Evolutionary conservation across 2,888 invertebrate species (phyloP), one percentile per base, ranked within the genome.

Genomic region (Actias luna): DNA sequence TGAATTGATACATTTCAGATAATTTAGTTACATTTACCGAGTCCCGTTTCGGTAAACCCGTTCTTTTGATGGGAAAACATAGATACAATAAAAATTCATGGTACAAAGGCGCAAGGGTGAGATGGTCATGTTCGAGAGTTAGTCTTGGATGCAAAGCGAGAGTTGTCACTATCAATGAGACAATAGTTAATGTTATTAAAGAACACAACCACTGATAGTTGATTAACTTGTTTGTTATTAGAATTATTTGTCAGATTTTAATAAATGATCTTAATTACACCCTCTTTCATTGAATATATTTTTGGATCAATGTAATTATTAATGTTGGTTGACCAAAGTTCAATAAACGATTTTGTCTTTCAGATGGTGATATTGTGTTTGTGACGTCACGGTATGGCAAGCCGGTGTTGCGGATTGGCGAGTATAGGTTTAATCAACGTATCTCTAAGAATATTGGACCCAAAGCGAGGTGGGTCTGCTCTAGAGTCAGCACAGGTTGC

Each of bases 101-200:
- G 5, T 66, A 69, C 36, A 77, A 67, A 16, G 83, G 81, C 0
- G 60, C 64, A 0, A 77, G 67, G 36, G 70, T 65, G 0, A 73
- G 78, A 16, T 85, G 84, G 85, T 59, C 67, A 1, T 85, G 85
- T 66, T 76, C 70, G 1, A 77, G 70, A 59, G 65, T 68, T 12
- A 61, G 67, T 3, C 52, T 22, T 0, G 78, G 78, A 2, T 87
- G 85, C 68, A 72, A 73, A 14, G 82, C 82, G 1, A 67, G 69
- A 16, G 29, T 85, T 29, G 67, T 71, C 60, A 84, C 82, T 0
- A 3, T 76, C 1, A 65, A 79, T 1, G 65, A 80, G 18, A 59
- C 62, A 14, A 73, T 82, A 16, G 35, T 82, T 5, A 63, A 62
- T 33, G 60, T 71, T 7, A 66, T 68, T 27, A 58, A 69, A 29